Evolutionary conservation across 2,888 invertebrate species (phyloP), one percentile per base, ranked within the genome.

Genomic region (Trichopoda pennipes): DNA sequence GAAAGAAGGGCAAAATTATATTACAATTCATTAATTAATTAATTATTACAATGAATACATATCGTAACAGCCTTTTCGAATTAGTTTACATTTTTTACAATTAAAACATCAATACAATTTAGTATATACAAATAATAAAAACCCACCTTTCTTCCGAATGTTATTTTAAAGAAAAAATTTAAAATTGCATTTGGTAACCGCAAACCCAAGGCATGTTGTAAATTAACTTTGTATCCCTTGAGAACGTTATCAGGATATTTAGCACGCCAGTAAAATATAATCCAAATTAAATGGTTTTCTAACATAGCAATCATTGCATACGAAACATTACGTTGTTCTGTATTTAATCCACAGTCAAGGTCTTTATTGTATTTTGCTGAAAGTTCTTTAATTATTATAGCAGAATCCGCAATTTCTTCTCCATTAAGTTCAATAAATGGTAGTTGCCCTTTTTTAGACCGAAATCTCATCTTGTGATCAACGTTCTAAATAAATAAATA

Each of bases 381-480:
- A 80, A 98, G 92, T 88, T 97, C 96, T 89, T 96, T 95, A 88
- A 98, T 95, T 88, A 98, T 97, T 88, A 97, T 95, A 85, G 96
- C 94, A 89, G 97, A 97, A 92, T 98, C 98, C 61, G 97, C 95
- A 85, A 98, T 95, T 92, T 98, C 97, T 89, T 97, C 96, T 55
- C 98, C 98, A 90, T 99, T 98, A 83, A 98, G 91, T 91, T 98
- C 98, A 86, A 99, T 94, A 92, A 98, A 99, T 44, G 98, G 99
- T 87, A 98, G 93, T 91, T 96, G 97, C 60, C 98, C 98, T 91
- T 98, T 98, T 93, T 96, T 96, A 87, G 97, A 98, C 87, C 96
- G 95, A 93, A 95, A 96, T 90, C 97, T 96, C 93, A 97, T 94
- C 93, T 97, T 97, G 92, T 98, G 97, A 91, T 97, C 97, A 85